Conservation (phyloP, 2,888 invertebrate genomes). For the Thelaira solivaga region DNA sequence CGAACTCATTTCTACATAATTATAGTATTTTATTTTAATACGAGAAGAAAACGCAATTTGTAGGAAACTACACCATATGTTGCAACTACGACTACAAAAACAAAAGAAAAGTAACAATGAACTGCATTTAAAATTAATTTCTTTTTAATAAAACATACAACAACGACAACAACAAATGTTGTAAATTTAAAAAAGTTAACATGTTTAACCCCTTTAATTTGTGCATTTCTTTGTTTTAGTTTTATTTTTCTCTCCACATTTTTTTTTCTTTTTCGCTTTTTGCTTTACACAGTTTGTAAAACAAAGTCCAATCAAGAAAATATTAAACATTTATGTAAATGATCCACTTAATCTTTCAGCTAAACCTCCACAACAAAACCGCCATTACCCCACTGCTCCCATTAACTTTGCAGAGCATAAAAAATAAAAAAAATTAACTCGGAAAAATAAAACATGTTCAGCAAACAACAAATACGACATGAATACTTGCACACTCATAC, state of each 20-base stretch:
- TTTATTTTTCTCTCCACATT: neutral
- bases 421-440: neutral
- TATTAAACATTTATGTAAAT: constrained; percentile 62
- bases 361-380: constrained; percentile 34
- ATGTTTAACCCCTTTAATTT: constrained; percentile 44
- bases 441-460: constrained; percentile 11
- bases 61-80: constrained; percentile 45
- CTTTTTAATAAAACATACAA: constrained; percentile 36
- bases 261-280: neutral
- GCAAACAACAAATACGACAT: constrained; percentile 27
- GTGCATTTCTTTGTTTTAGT: constrained; percentile 15
- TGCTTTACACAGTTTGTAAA: too few relatives aligned
- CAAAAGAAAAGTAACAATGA: neutral
- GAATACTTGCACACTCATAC: neutral
- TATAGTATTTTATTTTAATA: constrained; percentile 47
- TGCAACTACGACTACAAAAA: neutral
- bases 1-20: constrained; percentile 52
- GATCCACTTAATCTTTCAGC: constrained; percentile 60
- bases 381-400: neutral
- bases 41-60: constrained; percentile 3
- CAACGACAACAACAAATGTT: constrained; percentile 17
- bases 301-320: constrained; percentile 57
- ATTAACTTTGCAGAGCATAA: neutral
- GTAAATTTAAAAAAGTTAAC: constrained; percentile 21
- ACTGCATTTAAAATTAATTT: constrained; percentile 33